A percentile compares a stretch with the other conserved stretches of the same genome.
Evolutionary conservation across 2,113 vertebrate genomes (phyloP).

Genomic region (Phasianus colchicus): DNA sequence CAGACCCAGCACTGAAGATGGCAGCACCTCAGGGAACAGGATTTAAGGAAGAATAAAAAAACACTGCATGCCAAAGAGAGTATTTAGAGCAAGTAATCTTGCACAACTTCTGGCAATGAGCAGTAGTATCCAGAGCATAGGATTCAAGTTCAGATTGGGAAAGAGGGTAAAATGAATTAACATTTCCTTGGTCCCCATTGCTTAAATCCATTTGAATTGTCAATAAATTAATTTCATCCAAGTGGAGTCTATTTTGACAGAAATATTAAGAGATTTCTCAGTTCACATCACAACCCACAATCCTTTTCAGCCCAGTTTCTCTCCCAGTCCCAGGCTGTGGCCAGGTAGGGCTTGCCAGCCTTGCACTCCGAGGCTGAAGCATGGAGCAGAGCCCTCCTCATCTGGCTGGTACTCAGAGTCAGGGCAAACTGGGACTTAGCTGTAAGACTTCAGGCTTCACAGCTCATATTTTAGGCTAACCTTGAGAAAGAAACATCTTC

Average conservation of each 20-base stretch:
- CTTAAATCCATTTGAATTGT: neutral
- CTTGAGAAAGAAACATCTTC: neutral
- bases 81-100: rapidly evolving
- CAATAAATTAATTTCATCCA: neutral
- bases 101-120: rapidly evolving
- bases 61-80: neutral
- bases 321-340: neutral
- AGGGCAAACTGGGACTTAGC: neutral
- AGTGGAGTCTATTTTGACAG: neutral
- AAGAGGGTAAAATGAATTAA: neutral
- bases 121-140: neutral
- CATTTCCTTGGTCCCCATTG: neutral
- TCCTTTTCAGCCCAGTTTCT: neutral
- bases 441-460: neutral
- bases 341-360: neutral
- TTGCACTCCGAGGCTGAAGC: rapidly evolving
- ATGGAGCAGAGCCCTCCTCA: neutral
- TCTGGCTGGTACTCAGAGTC: neutral
- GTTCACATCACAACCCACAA: rapidly evolving
- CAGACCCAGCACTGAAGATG: neutral
- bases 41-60: neutral
- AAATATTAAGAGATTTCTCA: neutral
- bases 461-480: neutral
- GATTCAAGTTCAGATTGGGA: neutral
- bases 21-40: neutral